Percentiles rank a stretch among this genome's conserved stretches.
phyloP scores from a whole-genome alignment of 1,140 invertebrate species.

The Drosophila nasuta region DNA sequence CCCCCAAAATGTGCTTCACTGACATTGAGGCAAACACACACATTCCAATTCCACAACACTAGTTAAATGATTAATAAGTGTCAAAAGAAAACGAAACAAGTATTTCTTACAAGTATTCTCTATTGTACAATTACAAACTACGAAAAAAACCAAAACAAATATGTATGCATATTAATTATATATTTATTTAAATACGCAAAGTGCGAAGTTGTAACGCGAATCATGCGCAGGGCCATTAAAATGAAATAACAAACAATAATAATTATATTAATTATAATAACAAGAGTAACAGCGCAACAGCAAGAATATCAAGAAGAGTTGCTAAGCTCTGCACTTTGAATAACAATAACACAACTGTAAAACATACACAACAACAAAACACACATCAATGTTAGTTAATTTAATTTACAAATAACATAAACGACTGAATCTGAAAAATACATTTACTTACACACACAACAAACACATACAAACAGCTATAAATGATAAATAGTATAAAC shows the following conservation, averaged over 20 bases:
- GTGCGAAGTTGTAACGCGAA: constrained; percentile 18
- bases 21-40: constrained; percentile 49
- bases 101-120: constrained; percentile 57
- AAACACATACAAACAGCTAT: constrained; percentile 19
- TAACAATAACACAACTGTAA: constrained; percentile 29
- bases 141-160: constrained; percentile 1
- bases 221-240: constrained; percentile 37
- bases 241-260: constrained; percentile 34
- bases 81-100: constrained; percentile 39
- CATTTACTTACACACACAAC: constrained; percentile 21
- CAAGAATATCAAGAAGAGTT: constrained; percentile 43
- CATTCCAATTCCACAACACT: constrained; percentile 40
- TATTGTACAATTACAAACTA: constrained; percentile 38
- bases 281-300: constrained; percentile 1
- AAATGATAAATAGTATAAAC: constrained; percentile 16
- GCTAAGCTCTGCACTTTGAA: constrained; percentile 40
- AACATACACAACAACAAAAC: constrained; percentile 12
- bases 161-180: constrained; percentile 34
- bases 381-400: constrained; percentile 32
- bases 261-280: constrained; percentile 1
- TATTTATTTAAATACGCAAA: constrained; percentile 29
- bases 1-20: constrained; percentile 12
- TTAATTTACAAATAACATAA: constrained; percentile 46
- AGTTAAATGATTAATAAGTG: constrained; percentile 49
- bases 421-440: constrained; percentile 66